Percentiles rank a stretch among this genome's conserved stretches.
Conservation (phyloP, 2,888 invertebrate species). For the Coecobrya sp. region DNA sequence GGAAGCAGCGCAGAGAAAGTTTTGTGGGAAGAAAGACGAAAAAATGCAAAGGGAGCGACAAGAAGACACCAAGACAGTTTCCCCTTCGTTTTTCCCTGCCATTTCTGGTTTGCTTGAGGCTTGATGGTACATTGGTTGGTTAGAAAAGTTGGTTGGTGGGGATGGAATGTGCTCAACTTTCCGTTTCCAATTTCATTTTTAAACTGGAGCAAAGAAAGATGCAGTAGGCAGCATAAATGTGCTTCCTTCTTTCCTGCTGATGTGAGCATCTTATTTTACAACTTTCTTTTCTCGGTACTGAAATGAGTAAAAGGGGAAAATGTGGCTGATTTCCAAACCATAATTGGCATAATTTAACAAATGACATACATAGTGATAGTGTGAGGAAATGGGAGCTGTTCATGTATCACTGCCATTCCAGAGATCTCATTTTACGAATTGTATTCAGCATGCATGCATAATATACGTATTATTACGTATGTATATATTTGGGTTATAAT, state of each 20-base stretch:
- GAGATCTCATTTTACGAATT: not conserved
- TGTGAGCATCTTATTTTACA: conserved; percentile 49
- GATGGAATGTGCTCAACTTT: conserved; percentile 26
- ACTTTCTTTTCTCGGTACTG: not conserved
- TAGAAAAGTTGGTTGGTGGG: conserved; percentile 1
- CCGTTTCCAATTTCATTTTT: conserved; percentile 64
- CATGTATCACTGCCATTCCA: not conserved
- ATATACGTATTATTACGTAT: not conserved
- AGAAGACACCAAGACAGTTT: conserved; percentile 34
- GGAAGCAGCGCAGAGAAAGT: conserved; percentile 12
- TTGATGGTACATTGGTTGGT: not conserved
- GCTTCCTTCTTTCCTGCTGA: conserved; percentile 63
- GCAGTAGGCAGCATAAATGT: not conserved
- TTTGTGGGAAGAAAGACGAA: conserved; percentile 33
- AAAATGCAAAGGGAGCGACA: not conserved
- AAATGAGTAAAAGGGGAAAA: conserved; percentile 57
- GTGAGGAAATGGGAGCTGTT: not conserved
- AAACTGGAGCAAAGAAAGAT: conserved; percentile 34
- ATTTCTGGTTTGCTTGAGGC: conserved; percentile 38
- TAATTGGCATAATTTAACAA: conserved; percentile 82
- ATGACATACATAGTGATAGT: conserved; percentile 65
- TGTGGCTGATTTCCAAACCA: conserved; percentile 80
- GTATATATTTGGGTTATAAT: not conserved
- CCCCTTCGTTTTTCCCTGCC: not conserved
- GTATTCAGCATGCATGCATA: not conserved